Percentiles rank a stretch among this genome's conserved stretches.
phyloP scores from a whole-genome alignment of 1,140 invertebrate species.

The Onthophagus taurus region DNA sequence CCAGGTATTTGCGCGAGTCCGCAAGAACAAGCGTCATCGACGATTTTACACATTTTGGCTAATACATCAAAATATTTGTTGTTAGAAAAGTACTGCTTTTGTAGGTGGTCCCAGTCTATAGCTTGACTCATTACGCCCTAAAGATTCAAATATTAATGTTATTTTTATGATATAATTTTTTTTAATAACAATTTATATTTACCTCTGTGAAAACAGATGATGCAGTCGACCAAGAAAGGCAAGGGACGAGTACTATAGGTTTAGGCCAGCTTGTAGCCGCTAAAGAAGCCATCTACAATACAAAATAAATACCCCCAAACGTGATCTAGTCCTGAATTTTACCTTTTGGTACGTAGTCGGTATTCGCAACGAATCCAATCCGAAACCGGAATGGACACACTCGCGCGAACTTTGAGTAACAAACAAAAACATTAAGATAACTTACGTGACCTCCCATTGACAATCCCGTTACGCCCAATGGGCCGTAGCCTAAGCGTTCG shows the following conservation, averaged over 20 bases:
- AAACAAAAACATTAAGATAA: slow-evolving; percentile 21
- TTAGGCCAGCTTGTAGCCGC: slow-evolving; percentile 92
- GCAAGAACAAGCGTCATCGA: slow-evolving; percentile 33
- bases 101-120: slow-evolving; percentile 87
- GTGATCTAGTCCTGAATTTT: slow-evolving; percentile 1
- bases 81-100: slow-evolving; percentile 83
- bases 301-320: slow-evolving; percentile 10
- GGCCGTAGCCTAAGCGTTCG: slow-evolving; percentile 76
- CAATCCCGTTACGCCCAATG: slow-evolving; percentile 88
- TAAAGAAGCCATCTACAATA: slow-evolving; percentile 85
- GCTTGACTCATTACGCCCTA: slow-evolving; percentile 91
- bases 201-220: slow-evolving; percentile 91
- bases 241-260: slow-evolving; percentile 86
- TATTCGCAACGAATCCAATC: no score
- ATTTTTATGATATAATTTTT: no score
- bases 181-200: slow-evolving; percentile 18
- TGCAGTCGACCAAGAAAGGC: slow-evolving; percentile 94
- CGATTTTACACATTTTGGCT: slow-evolving; percentile 51
- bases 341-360: no score
- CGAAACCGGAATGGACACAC: no score
- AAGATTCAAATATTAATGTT: slow-evolving; percentile 27
- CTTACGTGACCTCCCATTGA: slow-evolving; percentile 99
- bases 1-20: slow-evolving; percentile 18
- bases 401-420: no score
- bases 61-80: slow-evolving; percentile 71